Evolutionary conservation across 2,888 invertebrate genomes (phyloP), one percentile per base, ranked within the genome.

Genomic region (Drosophila histrio): DNA sequence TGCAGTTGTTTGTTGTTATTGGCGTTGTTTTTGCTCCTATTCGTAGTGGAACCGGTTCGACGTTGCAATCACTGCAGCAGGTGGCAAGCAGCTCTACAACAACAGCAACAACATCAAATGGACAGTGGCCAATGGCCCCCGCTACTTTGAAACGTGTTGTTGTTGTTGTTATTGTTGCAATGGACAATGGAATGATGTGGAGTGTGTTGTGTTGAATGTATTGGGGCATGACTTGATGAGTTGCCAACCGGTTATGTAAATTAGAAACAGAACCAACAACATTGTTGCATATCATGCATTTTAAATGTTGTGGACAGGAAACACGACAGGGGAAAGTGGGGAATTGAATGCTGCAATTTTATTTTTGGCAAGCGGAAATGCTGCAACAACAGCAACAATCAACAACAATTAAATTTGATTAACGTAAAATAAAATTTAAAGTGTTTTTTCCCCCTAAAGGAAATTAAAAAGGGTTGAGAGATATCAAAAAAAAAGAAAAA

Each of bases 211-310:
- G 30, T n/a, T 30, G 39, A 11, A 39, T 39, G 56, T 46, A 15
- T 38, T 52, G 17, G 34, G 22, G 39, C 28, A 21, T 52, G 49
- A 32, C 38, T 65, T 65, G 76, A 70, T 76, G 79, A 66, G 57
- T 70, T 73, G 70, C 64, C 54, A 73, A 75, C 82, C 78, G 85
- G 87, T 87, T 82, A 82, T 87, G 87, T 52, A 77, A 82, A 87
- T 87, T 77, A 66, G 34, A 50, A 46, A 24, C 60, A 61, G 36
- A 52, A 68, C 28, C 60, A 46, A 65, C 53, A 53, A 71, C 58
- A 64, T 41, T 72, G 59, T 69, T 32, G 79, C 83, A 86, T 72
- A 54, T 83, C 84, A 79, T 83, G 80, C 69, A 85, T 86, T 65
- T 86, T 74, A 78, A 76, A 59, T 53, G 66, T 52, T 57, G 28